Evolutionary conservation across 1,140 invertebrate genomes (phyloP).

Genomic region (Pantala flavescens): DNA sequence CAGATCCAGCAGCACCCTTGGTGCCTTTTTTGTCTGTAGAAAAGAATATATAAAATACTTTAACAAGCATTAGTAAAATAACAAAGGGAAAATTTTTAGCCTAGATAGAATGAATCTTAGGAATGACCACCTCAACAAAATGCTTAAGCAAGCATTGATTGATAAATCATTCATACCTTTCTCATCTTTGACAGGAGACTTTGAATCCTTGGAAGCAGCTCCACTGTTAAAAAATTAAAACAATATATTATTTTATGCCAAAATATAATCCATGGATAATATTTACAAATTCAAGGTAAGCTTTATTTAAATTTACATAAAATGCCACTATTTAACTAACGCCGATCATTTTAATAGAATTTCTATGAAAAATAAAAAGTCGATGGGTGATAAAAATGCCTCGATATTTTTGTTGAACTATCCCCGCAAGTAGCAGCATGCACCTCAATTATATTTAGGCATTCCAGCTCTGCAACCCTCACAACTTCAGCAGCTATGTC

Average conservation of each 20-base stretch:
- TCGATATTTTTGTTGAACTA: constrained; percentile 1
- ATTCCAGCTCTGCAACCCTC: background rate
- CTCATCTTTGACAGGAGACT: constrained; percentile 19
- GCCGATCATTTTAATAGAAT: background rate
- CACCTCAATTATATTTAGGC: background rate
- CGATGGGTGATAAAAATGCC: background rate
- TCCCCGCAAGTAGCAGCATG: constrained; percentile 6
- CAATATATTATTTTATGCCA: background rate
- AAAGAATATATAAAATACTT: no score
- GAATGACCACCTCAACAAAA: background rate
- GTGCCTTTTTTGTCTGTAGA: constrained; percentile 13
- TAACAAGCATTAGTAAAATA: no score
- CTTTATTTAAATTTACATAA: background rate
- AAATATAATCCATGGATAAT: background rate
- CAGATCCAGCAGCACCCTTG: constrained; percentile 20
- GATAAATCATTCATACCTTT: constrained; percentile 17
- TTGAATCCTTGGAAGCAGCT: constrained; percentile 13
- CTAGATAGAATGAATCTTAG: no score
- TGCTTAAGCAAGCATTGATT: background rate
- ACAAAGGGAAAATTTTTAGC: no score
- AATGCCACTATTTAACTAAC: background rate
- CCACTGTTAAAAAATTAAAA: constrained; percentile 17
- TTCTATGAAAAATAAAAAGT: constrained; percentile 1
- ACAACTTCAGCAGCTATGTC: background rate
- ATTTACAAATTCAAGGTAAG: background rate